phyloP scores from a whole-genome alignment of 2,888 invertebrate species.

The Mesorhabditis spiculigera region DNA sequence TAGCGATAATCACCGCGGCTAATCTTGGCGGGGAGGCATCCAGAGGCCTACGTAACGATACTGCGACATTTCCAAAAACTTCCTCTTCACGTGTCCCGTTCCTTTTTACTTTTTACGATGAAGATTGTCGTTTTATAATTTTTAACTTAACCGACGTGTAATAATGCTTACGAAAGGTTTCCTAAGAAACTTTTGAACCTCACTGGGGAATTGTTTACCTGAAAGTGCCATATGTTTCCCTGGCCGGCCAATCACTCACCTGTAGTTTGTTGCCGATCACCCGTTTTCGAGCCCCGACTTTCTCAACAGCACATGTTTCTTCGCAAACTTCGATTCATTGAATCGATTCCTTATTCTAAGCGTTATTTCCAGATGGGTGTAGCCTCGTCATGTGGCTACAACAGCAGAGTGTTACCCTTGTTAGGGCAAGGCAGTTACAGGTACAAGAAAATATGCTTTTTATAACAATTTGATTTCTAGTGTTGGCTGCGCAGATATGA shows the following conservation, averaged over 20 bases:
- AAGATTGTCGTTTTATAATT: too few relatives aligned
- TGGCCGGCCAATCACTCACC: neutral
- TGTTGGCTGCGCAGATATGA: constrained; percentile 68
- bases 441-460: neutral
- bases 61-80: too few relatives aligned
- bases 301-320: neutral
- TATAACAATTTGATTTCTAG: constrained; percentile 61
- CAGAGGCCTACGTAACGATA: too few relatives aligned
- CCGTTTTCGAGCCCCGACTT: neutral
- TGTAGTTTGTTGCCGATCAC: neutral
- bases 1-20: too few relatives aligned
- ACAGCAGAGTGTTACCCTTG: neutral
- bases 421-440: neutral
- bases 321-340: neutral
- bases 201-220: too few relatives aligned
- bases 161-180: too few relatives aligned
- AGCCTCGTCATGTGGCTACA: neutral
- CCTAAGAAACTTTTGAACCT: too few relatives aligned
- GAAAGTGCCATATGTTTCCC: too few relatives aligned
- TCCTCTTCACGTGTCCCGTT: too few relatives aligned
- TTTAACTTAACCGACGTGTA: too few relatives aligned
- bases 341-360: neutral
- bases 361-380: neutral
- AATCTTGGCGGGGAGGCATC: too few relatives aligned
- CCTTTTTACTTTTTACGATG: too few relatives aligned